Evolutionary conservation across 1,140 invertebrate genomes (phyloP).

Genomic region (Magallana angulata): DNA sequence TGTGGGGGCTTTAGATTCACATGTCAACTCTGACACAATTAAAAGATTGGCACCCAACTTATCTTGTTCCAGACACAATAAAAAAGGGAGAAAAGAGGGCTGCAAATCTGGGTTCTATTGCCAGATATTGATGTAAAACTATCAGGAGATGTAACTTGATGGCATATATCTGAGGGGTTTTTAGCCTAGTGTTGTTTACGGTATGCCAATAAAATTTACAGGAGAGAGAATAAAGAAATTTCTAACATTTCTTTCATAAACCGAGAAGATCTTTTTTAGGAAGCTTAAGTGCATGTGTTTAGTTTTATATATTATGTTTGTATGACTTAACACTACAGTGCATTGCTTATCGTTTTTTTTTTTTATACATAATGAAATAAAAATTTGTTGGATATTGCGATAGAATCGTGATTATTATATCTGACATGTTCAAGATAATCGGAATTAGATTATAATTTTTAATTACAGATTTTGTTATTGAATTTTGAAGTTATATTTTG

Average conservation of each 20-base stretch:
- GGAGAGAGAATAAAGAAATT: constrained; percentile 18
- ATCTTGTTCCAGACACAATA: constrained; percentile 27
- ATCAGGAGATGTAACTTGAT: constrained; percentile 19
- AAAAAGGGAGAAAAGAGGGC: neutral
- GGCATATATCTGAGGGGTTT: constrained; percentile 25
- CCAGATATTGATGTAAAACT: constrained; percentile 38
- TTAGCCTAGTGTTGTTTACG: constrained; percentile 29
- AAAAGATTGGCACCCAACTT: constrained; percentile 10
- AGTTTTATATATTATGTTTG: too few relatives aligned
- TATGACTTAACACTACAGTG: too few relatives aligned
- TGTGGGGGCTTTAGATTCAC: neutral
- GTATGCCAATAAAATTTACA: constrained; percentile 31
- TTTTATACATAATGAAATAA: too few relatives aligned
- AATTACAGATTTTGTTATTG: too few relatives aligned
- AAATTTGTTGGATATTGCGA: too few relatives aligned
- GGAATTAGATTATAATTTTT: too few relatives aligned
- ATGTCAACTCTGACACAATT: constrained; percentile 22
- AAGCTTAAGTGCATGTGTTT: neutral
- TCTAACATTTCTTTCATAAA: constrained; percentile 16
- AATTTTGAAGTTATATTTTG: too few relatives aligned
- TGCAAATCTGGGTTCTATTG: constrained; percentile 26
- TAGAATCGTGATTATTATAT: too few relatives aligned
- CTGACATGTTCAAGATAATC: too few relatives aligned
- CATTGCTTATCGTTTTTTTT: too few relatives aligned
- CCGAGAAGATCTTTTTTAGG: neutral